A percentile compares a stretch with the other conserved stretches of the same genome.
phyloP scores from a whole-genome alignment of 2,113 vertebrate species.

The Aegypius monachus region DNA sequence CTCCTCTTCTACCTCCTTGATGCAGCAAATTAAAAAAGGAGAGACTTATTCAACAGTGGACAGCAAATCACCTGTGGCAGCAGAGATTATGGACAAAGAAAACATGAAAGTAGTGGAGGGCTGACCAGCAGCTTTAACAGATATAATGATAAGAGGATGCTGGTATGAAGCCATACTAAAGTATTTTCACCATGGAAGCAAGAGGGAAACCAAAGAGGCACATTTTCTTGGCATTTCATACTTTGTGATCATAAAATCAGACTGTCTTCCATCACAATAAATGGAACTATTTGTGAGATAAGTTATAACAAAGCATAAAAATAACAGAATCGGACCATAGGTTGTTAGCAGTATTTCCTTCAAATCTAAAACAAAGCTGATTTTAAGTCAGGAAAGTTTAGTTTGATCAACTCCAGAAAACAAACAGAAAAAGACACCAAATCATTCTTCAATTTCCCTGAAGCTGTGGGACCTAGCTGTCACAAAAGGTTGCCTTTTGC shows the following conservation, averaged over 20 bases:
- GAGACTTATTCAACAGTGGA: neutral
- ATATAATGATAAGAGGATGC: neutral
- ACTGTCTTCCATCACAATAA: neutral
- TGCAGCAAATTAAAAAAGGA: neutral
- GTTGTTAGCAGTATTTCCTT: neutral
- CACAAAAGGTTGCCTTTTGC: conserved; percentile 24
- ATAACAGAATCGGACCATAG: neutral
- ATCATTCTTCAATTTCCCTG: neutral
- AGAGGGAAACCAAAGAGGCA: neutral
- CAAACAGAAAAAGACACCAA: conserved; percentile 36
- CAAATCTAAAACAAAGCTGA: neutral
- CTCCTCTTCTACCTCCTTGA: neutral
- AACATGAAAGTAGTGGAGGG: neutral
- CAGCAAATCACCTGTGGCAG: neutral
- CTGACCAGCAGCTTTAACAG: neutral
- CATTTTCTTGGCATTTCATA: neutral
- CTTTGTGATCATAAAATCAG: neutral
- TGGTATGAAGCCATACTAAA: neutral
- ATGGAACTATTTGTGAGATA: neutral
- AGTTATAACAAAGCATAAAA: neutral
- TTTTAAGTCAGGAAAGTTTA: conserved; percentile 16
- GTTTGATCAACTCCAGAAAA: neutral
- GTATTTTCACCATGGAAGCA: neutral
- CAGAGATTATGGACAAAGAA: neutral
- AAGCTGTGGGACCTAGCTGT: conserved; percentile 8